phyloP scores from a whole-genome alignment of 2,113 vertebrate genomes.

The Athene cunicularia region DNA sequence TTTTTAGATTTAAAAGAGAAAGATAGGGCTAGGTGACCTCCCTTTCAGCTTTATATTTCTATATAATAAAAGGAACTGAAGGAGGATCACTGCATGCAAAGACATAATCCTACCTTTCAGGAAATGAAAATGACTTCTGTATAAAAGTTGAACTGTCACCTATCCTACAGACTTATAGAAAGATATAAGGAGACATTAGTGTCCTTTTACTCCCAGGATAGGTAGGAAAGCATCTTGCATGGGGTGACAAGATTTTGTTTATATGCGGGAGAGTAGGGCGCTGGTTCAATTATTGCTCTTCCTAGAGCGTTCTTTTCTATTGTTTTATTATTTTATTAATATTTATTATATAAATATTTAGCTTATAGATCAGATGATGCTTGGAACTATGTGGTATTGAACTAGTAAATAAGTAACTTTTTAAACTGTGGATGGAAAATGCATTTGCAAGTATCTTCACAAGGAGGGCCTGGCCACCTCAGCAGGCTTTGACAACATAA shows the following conservation, averaged over 20 bases:
- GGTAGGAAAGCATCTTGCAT: background rate
- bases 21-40: background rate
- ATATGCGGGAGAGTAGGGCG: background rate
- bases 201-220: background rate
- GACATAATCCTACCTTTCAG: background rate
- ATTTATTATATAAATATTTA: background rate
- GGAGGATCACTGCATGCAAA: background rate
- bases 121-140: constrained; percentile 5
- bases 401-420: background rate
- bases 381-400: background rate
- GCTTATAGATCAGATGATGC: background rate
- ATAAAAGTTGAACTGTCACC: background rate
- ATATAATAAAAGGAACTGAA: constrained; percentile 32
- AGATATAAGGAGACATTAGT: background rate
- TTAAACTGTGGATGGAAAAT: background rate
- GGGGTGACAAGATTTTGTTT: background rate
- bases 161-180: background rate
- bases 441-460: background rate
- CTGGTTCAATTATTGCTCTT: background rate
- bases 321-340: background rate
- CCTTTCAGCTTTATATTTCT: constrained; percentile 5
- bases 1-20: constrained; percentile 16
- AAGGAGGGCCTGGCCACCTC: background rate
- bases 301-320: background rate
- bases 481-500: background rate